Evolutionary conservation across 2,797 vertebrate species (phyloP), one percentile per base, ranked within the genome.

Genomic region (Malurus leucopterus): DNA sequence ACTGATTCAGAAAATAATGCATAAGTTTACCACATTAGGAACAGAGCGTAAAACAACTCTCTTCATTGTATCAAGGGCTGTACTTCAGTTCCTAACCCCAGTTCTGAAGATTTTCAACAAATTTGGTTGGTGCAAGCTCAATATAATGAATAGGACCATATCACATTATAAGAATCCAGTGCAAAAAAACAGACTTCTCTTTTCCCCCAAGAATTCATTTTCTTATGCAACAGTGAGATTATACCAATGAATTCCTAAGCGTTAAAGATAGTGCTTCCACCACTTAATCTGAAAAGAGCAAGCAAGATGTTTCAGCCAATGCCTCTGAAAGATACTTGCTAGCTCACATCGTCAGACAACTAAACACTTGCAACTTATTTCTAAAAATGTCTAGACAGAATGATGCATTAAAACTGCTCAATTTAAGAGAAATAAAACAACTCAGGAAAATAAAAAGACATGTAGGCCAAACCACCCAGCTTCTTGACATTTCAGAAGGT

Each of bases 1-100:
- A 94, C 94, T 95, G 71, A 95, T 78, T 83, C 62, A 62, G 74
- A 65, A 91, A 93, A 93, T 58, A 81, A 90, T 84, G 63, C 72
- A 91, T 76, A 90, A 95, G 86, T 34, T 78, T 17, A 92, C 22
- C 49, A 61, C 50, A 79, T 77, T 44, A 87, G n/a, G 65, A 91
- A 62, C 44, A 3, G 55, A 81, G 38, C 91, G 89, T 30, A 67
- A 75, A 85, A 36, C 51, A 79, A 77, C 57, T 78, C 58, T 84
- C 63, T 19, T 63, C 68, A 67, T 67, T 93, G 47, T 86, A 87
- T 84, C 8, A 78, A 40, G 54, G 44, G 23, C 64, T 90, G 32
- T 38, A 70, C 32, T 84, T 93, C 91, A 88, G 57, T 75, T 54
- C 13, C 24, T 49, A 13, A 6, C n/a, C 9, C 44, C 71, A 41